phyloP scores from a whole-genome alignment of 2,797 vertebrate species.

The Diceros bicornis region DNA sequence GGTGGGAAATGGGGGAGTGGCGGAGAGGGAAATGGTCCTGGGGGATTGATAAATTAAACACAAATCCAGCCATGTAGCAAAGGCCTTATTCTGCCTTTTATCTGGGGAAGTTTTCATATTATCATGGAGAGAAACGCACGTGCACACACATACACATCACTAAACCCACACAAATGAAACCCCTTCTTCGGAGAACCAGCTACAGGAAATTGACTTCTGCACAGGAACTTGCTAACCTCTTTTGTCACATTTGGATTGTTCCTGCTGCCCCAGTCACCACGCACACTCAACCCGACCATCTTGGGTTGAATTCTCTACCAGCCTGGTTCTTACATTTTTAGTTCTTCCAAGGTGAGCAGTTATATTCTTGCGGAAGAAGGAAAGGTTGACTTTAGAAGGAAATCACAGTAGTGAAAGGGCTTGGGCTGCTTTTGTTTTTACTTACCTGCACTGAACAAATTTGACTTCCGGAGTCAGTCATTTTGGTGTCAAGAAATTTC shows the following conservation, averaged over 20 bases:
- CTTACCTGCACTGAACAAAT: neutral
- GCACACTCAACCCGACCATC: neutral
- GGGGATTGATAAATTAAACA: neutral
- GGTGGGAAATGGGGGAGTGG: neutral
- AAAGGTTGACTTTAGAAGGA: neutral
- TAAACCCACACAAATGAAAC: slow-evolving; percentile 86
- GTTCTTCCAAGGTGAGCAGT: neutral
- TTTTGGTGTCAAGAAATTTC: slow-evolving; percentile 68
- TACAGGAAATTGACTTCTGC: slow-evolving; percentile 88
- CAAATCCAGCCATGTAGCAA: neutral
- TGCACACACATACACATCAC: slow-evolving; percentile 69
- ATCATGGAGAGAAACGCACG: slow-evolving; percentile 48
- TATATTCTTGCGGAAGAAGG: neutral
- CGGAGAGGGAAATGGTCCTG: neutral
- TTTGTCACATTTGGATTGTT: slow-evolving; percentile 73
- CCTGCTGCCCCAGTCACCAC: slow-evolving; percentile 62
- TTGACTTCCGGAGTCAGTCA: slow-evolving; percentile 73
- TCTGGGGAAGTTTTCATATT: slow-evolving; percentile 52
- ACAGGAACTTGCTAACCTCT: slow-evolving; percentile 83
- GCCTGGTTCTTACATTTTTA: neutral
- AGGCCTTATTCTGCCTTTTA: neutral
- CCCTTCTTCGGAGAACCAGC: slow-evolving; percentile 70
- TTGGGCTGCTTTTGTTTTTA: neutral
- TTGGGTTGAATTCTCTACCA: neutral
- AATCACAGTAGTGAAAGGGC: neutral